Evolutionary conservation across 2,888 invertebrate species (phyloP).

Genomic region (Rhopalosiphum nymphaeae): DNA sequence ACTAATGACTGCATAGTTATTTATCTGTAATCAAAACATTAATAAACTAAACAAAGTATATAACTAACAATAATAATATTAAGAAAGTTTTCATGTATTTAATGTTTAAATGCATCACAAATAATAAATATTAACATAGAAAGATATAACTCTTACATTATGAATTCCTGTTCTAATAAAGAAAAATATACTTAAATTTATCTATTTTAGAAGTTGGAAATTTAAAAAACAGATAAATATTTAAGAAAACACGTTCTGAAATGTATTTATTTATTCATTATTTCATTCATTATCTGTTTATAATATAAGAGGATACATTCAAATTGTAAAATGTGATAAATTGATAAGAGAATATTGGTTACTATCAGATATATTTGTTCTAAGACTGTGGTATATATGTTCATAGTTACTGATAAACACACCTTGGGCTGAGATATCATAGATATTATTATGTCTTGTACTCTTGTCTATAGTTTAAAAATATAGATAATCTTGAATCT

Average conservation of each 20-base stretch:
- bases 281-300: no score
- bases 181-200: background rate
- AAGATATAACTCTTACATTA: background rate
- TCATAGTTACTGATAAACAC: background rate
- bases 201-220: background rate
- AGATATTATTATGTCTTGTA: no score
- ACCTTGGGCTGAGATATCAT: no score
- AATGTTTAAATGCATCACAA: background rate
- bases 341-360: background rate
- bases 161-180: background rate
- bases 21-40: conserved; percentile 33
- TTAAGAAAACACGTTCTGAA: background rate
- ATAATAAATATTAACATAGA: background rate
- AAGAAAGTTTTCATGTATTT: background rate
- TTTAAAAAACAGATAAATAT: background rate
- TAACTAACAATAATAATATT: background rate
- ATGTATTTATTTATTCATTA: background rate
- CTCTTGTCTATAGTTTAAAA: no score
- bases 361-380: background rate
- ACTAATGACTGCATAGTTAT: conserved; percentile 46
- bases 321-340: background rate
- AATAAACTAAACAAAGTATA: background rate
- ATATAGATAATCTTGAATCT: no score
- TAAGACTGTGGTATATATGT: no score
- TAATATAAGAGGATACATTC: no score